A percentile compares a stretch with the other conserved stretches of the same genome.
Conservation (phyloP, 2,888 invertebrate genomes). For the Chloroclystis v-ata region DNA sequence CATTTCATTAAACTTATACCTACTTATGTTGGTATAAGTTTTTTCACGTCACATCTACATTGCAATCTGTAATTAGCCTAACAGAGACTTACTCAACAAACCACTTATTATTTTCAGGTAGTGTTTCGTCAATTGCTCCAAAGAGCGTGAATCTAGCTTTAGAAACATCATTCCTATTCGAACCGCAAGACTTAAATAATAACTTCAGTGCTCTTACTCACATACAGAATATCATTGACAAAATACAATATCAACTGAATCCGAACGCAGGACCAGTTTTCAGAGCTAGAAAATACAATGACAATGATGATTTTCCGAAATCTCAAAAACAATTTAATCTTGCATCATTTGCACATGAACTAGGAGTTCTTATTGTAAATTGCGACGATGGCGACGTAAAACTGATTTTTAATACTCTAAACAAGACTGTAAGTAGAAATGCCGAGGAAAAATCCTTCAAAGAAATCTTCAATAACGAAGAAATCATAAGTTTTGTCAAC, state of each 20-base stretch:
- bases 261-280: not conserved
- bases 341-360: conserved; percentile 9
- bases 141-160: conserved; percentile 24
- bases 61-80: no score
- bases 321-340: no score
- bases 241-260: conserved; percentile 12
- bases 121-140: not conserved
- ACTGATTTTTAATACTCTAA: conserved; percentile 5
- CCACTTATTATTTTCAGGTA: no score
- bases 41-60: no score
- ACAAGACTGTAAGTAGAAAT: not conserved
- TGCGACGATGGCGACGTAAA: conserved; percentile 11
- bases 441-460: conserved; percentile 7
- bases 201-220: conserved; percentile 12
- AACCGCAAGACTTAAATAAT: conserved; percentile 18
- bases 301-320: no score
- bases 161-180: conserved; percentile 24
- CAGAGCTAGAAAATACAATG: conserved; percentile 1
- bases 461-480: conserved; percentile 7
- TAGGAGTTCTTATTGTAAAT: conserved; percentile 11
- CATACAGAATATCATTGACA: conserved; percentile 14
- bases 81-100: no score
- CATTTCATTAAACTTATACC: no score
- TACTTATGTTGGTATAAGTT: no score
- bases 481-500: conserved; percentile 2